These are phyloP conservation scores for Choreutis nemorana DNA, from an alignment of 2,888 invertebrate species.

Conservation along the genomic window DNA sequence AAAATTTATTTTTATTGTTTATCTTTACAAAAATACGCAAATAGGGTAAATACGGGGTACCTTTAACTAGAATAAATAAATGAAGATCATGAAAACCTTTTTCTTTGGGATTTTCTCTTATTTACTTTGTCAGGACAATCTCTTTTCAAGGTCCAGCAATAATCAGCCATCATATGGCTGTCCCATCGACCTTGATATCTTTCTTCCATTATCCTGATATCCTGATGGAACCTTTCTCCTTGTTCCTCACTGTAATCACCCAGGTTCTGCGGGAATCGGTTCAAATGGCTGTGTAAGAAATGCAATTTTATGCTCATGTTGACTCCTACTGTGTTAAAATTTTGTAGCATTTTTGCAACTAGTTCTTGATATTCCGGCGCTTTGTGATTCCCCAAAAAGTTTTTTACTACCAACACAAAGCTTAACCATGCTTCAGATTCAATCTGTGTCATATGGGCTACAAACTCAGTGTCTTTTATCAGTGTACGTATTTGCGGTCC, in stretches of 20 bases:
- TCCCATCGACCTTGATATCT: constrained; percentile 22
- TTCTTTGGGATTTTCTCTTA: neutral
- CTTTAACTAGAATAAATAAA: too few relatives aligned
- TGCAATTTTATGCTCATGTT: constrained; percentile 5
- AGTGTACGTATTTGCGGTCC: constrained; percentile 8
- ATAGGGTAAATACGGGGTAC: too few relatives aligned
- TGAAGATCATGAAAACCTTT: too few relatives aligned
- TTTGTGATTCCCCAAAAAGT: neutral
- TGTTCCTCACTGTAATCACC: constrained; percentile 23
- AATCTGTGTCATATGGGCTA: neutral
- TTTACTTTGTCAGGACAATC: neutral
- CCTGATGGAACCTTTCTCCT: constrained; percentile 25
- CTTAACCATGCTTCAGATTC: neutral
- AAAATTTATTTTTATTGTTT: too few relatives aligned
- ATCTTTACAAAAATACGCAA: too few relatives aligned
- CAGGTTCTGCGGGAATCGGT: constrained; percentile 10
- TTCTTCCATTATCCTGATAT: constrained; percentile 21
- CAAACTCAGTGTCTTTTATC: constrained; percentile 6
- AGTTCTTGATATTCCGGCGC: neutral
- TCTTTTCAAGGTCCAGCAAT: constrained; percentile 11
- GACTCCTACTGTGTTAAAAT: constrained; percentile 4
- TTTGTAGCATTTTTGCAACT: constrained; percentile 2
- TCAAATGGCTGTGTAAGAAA: constrained; percentile 6
- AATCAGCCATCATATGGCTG: constrained; percentile 10
- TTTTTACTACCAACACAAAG: neutral